A percentile compares a stretch with the other conserved stretches of the same genome.
Evolutionary conservation across 1,140 invertebrate genomes (phyloP).

Genomic region (Ceratosolen solmsi): DNA sequence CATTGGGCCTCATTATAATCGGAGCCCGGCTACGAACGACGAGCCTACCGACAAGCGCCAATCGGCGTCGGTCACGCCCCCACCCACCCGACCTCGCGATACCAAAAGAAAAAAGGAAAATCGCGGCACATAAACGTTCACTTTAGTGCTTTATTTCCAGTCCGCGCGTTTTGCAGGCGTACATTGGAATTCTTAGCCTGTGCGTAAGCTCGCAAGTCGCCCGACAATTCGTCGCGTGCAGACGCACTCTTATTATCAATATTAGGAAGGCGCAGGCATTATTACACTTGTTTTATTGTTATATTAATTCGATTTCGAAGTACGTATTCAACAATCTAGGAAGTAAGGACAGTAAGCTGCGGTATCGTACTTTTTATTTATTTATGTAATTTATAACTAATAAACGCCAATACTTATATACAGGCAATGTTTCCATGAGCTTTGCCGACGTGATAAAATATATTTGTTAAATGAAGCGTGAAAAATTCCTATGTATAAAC

Average conservation of each 20-base stretch:
- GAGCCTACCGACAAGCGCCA: slow-evolving; percentile 34
- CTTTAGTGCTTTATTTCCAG: slow-evolving; percentile 38
- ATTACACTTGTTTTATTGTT: too few species aligned
- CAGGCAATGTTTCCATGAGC: too few species aligned
- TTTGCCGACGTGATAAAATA: too few species aligned
- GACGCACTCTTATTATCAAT: neutral
- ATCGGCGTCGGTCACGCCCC: neutral
- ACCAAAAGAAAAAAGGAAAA: slow-evolving; percentile 29
- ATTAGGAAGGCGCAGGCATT: too few species aligned
- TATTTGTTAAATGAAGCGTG: too few species aligned
- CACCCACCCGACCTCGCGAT: neutral
- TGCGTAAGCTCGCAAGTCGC: neutral
- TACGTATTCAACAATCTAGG: too few species aligned
- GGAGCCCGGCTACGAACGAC: neutral
- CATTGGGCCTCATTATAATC: neutral
- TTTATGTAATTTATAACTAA: too few species aligned
- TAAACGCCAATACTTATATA: too few species aligned
- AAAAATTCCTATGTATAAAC: too few species aligned
- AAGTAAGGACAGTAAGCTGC: too few species aligned
- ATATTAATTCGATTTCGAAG: too few species aligned
- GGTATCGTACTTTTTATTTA: too few species aligned
- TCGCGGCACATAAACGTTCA: neutral
- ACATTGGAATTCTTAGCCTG: neutral
- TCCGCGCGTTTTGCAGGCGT: slow-evolving; percentile 29
- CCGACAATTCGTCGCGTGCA: neutral